phyloP scores from a whole-genome alignment of 2,113 vertebrate species.

The Strigops habroptila region DNA sequence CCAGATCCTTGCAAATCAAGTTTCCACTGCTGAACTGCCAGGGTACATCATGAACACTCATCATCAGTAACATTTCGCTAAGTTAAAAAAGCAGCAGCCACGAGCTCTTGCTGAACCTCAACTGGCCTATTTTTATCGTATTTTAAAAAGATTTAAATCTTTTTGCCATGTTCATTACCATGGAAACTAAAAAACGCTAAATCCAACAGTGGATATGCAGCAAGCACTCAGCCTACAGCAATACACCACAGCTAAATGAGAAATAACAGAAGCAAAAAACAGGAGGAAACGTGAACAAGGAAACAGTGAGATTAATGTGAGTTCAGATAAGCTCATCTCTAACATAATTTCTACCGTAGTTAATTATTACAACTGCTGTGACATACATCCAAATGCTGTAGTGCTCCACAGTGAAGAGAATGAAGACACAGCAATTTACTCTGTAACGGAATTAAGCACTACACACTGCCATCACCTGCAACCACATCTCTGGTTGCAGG shows the following conservation, averaged over 20 bases:
- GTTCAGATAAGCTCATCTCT: neutral
- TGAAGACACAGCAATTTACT: neutral
- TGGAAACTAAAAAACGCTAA: neutral
- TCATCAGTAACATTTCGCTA: neutral
- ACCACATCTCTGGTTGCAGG: too few species aligned
- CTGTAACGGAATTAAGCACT: neutral
- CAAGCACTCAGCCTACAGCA: neutral
- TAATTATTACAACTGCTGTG: neutral
- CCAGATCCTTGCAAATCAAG: neutral
- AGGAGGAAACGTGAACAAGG: rapidly evolving
- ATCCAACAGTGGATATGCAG: neutral
- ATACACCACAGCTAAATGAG: neutral
- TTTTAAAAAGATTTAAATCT: neutral
- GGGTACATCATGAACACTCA: neutral
- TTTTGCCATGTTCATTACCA: neutral
- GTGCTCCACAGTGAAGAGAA: neutral
- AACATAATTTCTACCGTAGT: neutral
- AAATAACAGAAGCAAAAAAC: neutral
- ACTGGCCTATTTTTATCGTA: neutral
- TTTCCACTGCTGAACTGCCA: neutral
- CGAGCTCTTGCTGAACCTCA: neutral
- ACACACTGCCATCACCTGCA: neutral
- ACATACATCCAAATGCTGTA: neutral
- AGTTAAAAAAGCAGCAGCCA: neutral
- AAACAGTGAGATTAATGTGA: neutral